phyloP scores from a whole-genome alignment of 2,113 vertebrate species.

The Pleuronectes platessa region DNA sequence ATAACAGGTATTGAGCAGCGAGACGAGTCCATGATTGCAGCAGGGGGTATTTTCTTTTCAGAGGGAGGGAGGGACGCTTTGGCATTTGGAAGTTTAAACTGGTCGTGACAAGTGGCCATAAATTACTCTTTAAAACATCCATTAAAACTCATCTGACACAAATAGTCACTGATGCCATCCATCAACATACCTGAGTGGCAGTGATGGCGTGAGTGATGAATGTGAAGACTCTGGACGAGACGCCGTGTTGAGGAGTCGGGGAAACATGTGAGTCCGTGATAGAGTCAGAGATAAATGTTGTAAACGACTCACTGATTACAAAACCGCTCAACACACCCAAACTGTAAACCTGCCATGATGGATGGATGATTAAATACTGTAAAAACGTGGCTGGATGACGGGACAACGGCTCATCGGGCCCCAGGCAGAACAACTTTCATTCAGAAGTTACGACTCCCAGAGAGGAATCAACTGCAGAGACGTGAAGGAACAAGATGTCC shows the following conservation, averaged over 20 bases:
- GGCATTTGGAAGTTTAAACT: slow-evolving; percentile 56
- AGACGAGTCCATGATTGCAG: slow-evolving; percentile 61
- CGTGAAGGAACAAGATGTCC: background rate
- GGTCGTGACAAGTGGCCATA: slow-evolving; percentile 67
- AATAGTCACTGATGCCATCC: slow-evolving; percentile 52
- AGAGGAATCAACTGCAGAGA: background rate
- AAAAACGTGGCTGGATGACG: background rate
- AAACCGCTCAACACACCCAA: slow-evolving; percentile 24
- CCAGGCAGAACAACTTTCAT: too few species aligned
- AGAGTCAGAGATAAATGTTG: slow-evolving; percentile 20
- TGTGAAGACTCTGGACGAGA: background rate
- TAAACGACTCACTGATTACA: slow-evolving; percentile 25
- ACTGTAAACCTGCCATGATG: slow-evolving; percentile 10
- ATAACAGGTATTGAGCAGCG: slow-evolving; percentile 65
- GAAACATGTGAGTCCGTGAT: slow-evolving; percentile 22
- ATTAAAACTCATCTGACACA: slow-evolving; percentile 69
- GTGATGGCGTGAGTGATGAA: background rate
- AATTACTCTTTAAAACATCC: slow-evolving; percentile 56
- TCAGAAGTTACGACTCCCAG: background rate
- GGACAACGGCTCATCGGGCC: background rate
- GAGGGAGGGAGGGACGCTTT: slow-evolving; percentile 18
- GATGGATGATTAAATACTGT: background rate
- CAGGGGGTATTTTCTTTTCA: slow-evolving; percentile 50
- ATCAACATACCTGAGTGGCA: slow-evolving; percentile 65
- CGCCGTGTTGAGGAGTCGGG: background rate